Percentiles rank a stretch among this genome's conserved stretches.
Conservation (phyloP, 2,797 vertebrate species). For the Adrianichthys oophorus region DNA sequence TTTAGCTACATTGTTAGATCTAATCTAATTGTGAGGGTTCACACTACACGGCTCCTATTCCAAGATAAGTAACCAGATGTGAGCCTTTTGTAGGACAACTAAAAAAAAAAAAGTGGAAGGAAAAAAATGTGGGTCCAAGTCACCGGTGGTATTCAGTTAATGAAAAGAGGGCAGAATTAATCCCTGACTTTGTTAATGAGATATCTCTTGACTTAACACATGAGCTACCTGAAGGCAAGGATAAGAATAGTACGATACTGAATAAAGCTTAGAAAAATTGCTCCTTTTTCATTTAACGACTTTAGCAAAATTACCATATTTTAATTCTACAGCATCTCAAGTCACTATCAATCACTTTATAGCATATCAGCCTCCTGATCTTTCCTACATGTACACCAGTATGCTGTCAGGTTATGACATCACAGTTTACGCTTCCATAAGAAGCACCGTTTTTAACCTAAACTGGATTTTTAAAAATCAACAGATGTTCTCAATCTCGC, state of each 20-base stretch:
- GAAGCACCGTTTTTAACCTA: conserved; percentile 36
- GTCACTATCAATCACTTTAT: conserved; percentile 40
- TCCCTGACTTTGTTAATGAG: conserved; percentile 72
- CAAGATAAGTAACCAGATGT: too few species aligned
- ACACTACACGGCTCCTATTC: too few species aligned
- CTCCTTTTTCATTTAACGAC: conserved; percentile 68
- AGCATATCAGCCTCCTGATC: conserved; percentile 34
- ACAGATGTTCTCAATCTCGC: conserved; percentile 34
- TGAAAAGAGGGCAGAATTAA: conserved; percentile 67
- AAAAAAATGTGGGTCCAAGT: conserved; percentile 36
- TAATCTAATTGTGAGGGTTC: too few species aligned
- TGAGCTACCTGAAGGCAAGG: conserved; percentile 73
- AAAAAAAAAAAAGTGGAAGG: conserved; percentile 10
- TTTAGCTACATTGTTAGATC: too few species aligned
- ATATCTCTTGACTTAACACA: conserved; percentile 73
- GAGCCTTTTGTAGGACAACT: conserved; percentile 27
- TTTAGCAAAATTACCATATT: conserved; percentile 64
- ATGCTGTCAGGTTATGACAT: conserved; percentile 34
- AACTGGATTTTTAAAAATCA: conserved; percentile 46
- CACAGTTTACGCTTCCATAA: conserved; percentile 30
- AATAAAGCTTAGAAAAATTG: conserved; percentile 69
- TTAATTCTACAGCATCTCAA: conserved; percentile 56
- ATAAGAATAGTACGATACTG: conserved; percentile 73
- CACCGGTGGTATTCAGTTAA: conserved; percentile 48
- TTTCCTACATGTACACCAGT: conserved; percentile 28